phyloP scores from a whole-genome alignment of 2,888 invertebrate genomes.

The Vandiemenella viatica region DNA sequence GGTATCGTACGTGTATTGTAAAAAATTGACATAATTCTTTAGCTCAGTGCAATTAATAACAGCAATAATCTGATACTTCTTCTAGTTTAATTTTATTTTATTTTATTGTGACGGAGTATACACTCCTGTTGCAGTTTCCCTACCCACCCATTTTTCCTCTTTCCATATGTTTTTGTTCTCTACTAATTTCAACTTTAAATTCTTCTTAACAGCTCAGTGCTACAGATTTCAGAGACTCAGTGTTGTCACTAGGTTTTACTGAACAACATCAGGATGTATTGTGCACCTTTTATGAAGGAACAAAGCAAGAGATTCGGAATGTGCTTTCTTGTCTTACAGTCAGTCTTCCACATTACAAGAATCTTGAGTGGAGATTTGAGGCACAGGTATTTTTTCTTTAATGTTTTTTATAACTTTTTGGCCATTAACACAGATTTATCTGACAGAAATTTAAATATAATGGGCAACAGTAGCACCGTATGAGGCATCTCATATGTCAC shows the following conservation, averaged over 20 bases:
- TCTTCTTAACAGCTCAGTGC: slow-evolving; percentile 22
- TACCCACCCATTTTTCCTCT: not conserved
- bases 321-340: slow-evolving; percentile 31
- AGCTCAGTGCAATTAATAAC: too few relatives aligned
- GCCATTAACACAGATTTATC: too few relatives aligned
- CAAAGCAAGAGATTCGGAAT: slow-evolving; percentile 37
- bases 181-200: not conserved
- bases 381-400: slow-evolving; percentile 37
- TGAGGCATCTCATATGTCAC: too few relatives aligned
- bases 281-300: slow-evolving; percentile 41
- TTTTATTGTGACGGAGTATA: too few relatives aligned
- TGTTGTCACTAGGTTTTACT: slow-evolving; percentile 39
- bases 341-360: slow-evolving; percentile 34
- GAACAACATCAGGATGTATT: slow-evolving; percentile 42
- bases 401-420: not conserved
- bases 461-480: too few relatives aligned
- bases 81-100: too few relatives aligned
- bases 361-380: slow-evolving; percentile 53
- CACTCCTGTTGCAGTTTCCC: too few relatives aligned
- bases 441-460: too few relatives aligned
- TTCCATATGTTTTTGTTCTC: not conserved
- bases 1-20: too few relatives aligned
- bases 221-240: slow-evolving; percentile 29
- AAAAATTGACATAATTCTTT: too few relatives aligned
- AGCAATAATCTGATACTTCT: too few relatives aligned